Percentiles rank a stretch among this genome's conserved stretches.
Conservation (phyloP, 2,888 invertebrate species). For the Hemistola chrysoprasaria region DNA sequence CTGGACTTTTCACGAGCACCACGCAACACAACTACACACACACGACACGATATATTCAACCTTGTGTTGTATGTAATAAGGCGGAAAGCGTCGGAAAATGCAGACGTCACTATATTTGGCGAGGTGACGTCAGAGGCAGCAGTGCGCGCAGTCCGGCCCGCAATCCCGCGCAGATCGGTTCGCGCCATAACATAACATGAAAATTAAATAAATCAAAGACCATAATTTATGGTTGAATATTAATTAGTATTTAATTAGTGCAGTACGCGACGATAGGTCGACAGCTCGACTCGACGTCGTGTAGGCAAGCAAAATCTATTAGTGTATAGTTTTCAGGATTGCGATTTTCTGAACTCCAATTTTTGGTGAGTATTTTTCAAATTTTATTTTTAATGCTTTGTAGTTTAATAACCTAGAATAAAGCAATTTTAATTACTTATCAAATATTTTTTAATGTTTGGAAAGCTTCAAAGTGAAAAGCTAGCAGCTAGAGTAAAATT, state of each 20-base stretch:
- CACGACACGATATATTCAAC: slow-evolving; percentile 33
- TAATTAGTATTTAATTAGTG: slow-evolving; percentile 36
- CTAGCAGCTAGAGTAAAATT: too few relatives aligned
- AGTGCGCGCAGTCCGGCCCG: slow-evolving; percentile 67
- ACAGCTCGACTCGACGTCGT: slow-evolving; percentile 12
- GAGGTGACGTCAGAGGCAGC: slow-evolving; percentile 59
- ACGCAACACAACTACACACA: slow-evolving; percentile 37
- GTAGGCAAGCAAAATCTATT: slow-evolving; percentile 36
- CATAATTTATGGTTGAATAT: slow-evolving; percentile 44
- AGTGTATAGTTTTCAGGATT: slow-evolving; percentile 49
- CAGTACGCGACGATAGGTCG: slow-evolving; percentile 32
- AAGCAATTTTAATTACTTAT: too few relatives aligned
- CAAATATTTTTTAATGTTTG: not conserved
- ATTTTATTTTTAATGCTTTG: slow-evolving; percentile 17
- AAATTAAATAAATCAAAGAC: slow-evolving; percentile 36
- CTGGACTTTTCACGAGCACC: slow-evolving; percentile 54
- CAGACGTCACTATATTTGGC: slow-evolving; percentile 64
- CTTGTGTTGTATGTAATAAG: slow-evolving; percentile 23
- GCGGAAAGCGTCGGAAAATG: slow-evolving; percentile 40
- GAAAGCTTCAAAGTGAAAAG: slow-evolving; percentile 3
- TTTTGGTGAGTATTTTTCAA: slow-evolving; percentile 45
- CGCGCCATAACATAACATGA: slow-evolving; percentile 46
- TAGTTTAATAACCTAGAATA: not conserved
- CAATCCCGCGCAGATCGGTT: slow-evolving; percentile 62
- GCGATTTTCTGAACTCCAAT: slow-evolving; percentile 32